phyloP scores from a whole-genome alignment of 2,113 vertebrate species.

The Lepus timidus region DNA sequence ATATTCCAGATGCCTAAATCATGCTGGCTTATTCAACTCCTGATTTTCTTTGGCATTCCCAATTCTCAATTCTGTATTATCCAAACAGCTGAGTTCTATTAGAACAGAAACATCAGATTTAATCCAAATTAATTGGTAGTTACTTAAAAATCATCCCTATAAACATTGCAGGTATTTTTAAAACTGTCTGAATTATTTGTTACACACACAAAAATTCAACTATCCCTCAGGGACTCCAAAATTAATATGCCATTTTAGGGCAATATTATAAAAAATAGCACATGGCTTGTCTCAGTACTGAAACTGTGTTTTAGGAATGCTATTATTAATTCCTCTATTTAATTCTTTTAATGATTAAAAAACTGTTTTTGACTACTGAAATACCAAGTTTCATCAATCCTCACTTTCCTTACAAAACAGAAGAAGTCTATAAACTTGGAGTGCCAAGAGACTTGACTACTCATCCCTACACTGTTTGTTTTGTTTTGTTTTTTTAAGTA shows the following conservation, averaged over 20 bases:
- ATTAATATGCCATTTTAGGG: background rate
- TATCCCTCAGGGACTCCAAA: background rate
- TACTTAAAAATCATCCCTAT: background rate
- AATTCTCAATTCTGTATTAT: background rate
- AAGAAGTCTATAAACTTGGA: background rate
- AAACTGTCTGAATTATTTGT: constrained; percentile 9
- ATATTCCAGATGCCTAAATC: background rate
- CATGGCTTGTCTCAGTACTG: background rate
- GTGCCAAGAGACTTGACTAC: background rate
- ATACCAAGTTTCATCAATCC: constrained; percentile 13
- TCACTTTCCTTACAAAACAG: constrained; percentile 45
- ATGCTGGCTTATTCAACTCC: background rate
- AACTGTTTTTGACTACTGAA: constrained; percentile 12
- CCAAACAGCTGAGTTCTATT: background rate
- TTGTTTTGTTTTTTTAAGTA: constrained; percentile 1
- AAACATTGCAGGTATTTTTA: background rate
- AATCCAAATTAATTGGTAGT: background rate
- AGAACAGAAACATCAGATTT: background rate
- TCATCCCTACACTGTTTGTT: background rate
- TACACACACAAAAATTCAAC: background rate
- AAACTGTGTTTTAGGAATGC: background rate
- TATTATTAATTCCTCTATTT: constrained; percentile 9
- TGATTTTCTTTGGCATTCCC: background rate
- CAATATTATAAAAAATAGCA: background rate
- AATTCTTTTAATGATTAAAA: constrained; percentile 17